Evolutionary conservation across 2,797 vertebrate species (phyloP).

Genomic region (Darevskia nairensis): DNA sequence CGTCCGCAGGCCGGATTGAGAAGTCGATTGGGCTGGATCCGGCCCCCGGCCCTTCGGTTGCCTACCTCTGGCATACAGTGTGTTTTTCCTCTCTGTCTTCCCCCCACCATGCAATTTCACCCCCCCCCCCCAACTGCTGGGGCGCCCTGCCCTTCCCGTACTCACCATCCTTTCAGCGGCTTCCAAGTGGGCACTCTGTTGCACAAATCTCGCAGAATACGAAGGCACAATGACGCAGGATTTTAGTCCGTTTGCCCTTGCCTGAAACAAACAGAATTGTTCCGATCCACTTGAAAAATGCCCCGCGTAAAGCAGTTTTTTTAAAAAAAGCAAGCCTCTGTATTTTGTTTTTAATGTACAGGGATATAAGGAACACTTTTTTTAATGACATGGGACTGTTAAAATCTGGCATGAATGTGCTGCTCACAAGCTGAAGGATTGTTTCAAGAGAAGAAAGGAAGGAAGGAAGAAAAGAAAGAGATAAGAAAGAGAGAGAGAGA

Average conservation of each 20-base stretch:
- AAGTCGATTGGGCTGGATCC: no score
- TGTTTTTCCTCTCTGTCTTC: no score
- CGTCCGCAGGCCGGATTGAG: no score
- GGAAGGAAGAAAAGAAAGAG: no score
- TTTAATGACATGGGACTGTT: no score
- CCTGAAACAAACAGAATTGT: slow-evolving; percentile 88
- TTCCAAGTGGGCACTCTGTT: slow-evolving; percentile 95
- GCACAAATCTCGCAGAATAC: slow-evolving; percentile 98
- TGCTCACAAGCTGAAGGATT: no score
- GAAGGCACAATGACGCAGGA: slow-evolving; percentile 98
- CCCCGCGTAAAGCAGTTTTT: neutral
- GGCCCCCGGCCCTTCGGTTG: no score
- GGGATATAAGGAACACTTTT: slow-evolving; percentile 65
- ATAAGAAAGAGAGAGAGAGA: no score
- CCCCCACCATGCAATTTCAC: neutral
- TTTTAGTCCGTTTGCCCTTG: slow-evolving; percentile 98
- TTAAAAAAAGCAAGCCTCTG: slow-evolving; percentile 37
- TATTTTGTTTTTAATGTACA: slow-evolving; percentile 70
- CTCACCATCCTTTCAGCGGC: slow-evolving; percentile 98
- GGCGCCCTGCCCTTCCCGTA: slow-evolving; percentile 61
- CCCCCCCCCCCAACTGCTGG: neutral
- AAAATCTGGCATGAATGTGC: no score
- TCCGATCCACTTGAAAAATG: slow-evolving; percentile 77
- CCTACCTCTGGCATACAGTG: no score
- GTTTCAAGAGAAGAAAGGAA: no score